These are phyloP conservation scores for Bombyx mori DNA, from an alignment of 1,140 invertebrate genomes.

Conservation along the genomic window ASM3026992v2 NC_085133.1:4432001-4432500, in stretches of 20 bases:
- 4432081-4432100: conserved; percentile 33
- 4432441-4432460: no score
- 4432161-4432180: conserved; percentile 18
- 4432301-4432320: background rate
- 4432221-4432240: background rate
- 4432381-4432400: no score
- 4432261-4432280: background rate
- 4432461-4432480: no score
- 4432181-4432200: background rate
- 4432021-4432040: background rate
- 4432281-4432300: background rate
- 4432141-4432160: conserved; percentile 23
- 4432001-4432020: conserved; percentile 34
- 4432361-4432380: no score
- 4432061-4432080: conserved; percentile 15
- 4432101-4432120: conserved; percentile 38
- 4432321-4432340: background rate
- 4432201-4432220: background rate
- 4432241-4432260: background rate
- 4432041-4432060: conserved; percentile 1
- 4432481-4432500: no score
- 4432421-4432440: no score
- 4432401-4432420: no score
- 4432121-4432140: conserved; percentile 31
- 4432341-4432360: no score